Evolutionary conservation across 2,888 invertebrate genomes (phyloP), one percentile per base, ranked within the genome.

Genomic region (Rambutsinella grinnellia): DNA sequence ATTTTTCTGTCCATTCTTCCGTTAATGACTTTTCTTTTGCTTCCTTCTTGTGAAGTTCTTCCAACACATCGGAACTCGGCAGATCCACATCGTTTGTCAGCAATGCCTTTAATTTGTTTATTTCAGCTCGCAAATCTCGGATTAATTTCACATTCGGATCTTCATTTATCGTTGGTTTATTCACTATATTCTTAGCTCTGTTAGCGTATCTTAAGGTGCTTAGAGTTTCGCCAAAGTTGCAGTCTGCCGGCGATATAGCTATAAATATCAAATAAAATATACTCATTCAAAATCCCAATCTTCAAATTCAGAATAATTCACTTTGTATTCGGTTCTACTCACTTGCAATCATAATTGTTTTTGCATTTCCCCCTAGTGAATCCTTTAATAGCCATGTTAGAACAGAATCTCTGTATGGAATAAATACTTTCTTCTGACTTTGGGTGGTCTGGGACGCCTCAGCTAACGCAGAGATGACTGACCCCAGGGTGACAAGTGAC

Each of bases 1-100:
- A 96, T 86, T 96, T 96, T 86, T 95, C 94, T 13, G 94, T 92
- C 96, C 96, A 96, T 85, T 94, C 94, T 87, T 95, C 95, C 0
- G 95, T 96, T 75, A 96, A 84, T 80, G 89, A 71, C 92, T 93
- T 87, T 92, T 95, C 88, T 85, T 94, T 93, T 0, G 95, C 95
- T 87, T 96, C 95, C 85, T 95, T 96, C 85, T 94, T 92, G 84
- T 95, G 94, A 2, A 96, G 90, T 82, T 94, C 93, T 44, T 94
- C 95, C 66, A 96, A 87, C 79, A 95, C 92, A 68, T 80, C 79
- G 17, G 86, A 85, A 49, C 78, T 70, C 65, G 84, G 84, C 69
- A 86, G 86, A 60, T 76, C 78, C 13, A 62, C 91, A 86, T 90
- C 89, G 84, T 91, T 91, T 24, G 90, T 90, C 82, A 94, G 90